Conservation (phyloP, 2,888 invertebrate species). For the Dascillus cervinus region DNA sequence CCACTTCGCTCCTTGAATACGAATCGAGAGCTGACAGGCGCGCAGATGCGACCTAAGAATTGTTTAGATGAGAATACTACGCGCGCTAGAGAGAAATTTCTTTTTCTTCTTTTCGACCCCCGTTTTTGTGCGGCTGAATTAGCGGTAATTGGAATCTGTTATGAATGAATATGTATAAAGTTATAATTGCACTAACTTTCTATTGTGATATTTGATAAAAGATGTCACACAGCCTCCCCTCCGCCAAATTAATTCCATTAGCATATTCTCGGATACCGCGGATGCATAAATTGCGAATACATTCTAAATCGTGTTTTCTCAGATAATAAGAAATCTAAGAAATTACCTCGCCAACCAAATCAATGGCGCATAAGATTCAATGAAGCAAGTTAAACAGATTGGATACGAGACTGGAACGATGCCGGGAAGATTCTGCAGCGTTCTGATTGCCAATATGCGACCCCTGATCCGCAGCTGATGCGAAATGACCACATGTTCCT, state of each 20-base stretch:
- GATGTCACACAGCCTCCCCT: slow-evolving; percentile 2
- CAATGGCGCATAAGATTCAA: slow-evolving; percentile 41
- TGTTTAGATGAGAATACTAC: slow-evolving; percentile 25
- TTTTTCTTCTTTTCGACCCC: slow-evolving; percentile 22
- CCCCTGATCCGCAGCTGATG: slow-evolving; percentile 34
- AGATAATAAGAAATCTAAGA: slow-evolving; percentile 31
- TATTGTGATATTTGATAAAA: too few species aligned
- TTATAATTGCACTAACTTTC: slow-evolving; percentile 11
- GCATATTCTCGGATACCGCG: slow-evolving; percentile 6
- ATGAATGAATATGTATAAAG: slow-evolving; percentile 10
- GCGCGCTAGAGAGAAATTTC: too few species aligned
- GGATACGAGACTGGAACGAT: slow-evolving; percentile 38
- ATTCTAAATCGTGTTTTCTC: slow-evolving; percentile 19
- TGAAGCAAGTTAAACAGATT: slow-evolving; percentile 41
- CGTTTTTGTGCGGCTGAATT: slow-evolving; percentile 17
- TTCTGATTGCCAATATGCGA: slow-evolving; percentile 37
- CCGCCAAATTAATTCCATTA: background rate
- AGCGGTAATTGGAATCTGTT: slow-evolving; percentile 19
- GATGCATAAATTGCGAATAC: too few species aligned
- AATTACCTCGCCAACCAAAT: slow-evolving; percentile 35
- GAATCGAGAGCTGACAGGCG: slow-evolving; percentile 28
- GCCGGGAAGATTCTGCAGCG: slow-evolving; percentile 25
- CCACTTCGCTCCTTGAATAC: slow-evolving; percentile 31
- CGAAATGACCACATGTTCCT: slow-evolving; percentile 36
- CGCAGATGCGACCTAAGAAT: slow-evolving; percentile 27